These are phyloP conservation scores for Calliscelio sp. DNA, from an alignment of 2,888 invertebrate genomes.

Conservation along the genomic window DNA sequence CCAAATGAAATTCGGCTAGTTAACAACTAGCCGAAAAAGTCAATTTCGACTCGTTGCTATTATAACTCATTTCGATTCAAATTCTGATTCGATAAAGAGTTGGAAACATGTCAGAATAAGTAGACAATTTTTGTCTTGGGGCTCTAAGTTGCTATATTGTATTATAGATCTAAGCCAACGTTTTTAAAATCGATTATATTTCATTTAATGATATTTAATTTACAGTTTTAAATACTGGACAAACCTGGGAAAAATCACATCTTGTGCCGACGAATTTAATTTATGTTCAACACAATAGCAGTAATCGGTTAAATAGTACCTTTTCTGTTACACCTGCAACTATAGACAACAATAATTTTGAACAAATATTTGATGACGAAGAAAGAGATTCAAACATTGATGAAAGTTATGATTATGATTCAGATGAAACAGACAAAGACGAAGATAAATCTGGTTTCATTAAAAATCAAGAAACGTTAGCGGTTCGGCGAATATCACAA, in stretches of 20 bases:
- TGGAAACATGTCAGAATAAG: too few relatives aligned
- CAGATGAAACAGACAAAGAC: conserved; percentile 79
- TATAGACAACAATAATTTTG: conserved; percentile 77
- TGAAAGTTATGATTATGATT: conserved; percentile 56
- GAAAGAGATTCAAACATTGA: conserved; percentile 45
- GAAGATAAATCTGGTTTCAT: conserved; percentile 58
- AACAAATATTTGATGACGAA: conserved; percentile 52
- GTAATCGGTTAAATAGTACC: conserved; percentile 54
- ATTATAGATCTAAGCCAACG: too few relatives aligned
- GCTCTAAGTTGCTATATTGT: too few relatives aligned
- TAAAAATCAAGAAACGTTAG: conserved; percentile 61
- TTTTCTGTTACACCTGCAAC: conserved; percentile 67
- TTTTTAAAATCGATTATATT: too few relatives aligned
- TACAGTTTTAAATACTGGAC: conserved; percentile 58
- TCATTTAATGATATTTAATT: conserved; percentile 11
- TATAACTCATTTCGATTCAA: too few relatives aligned
- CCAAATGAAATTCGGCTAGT: too few relatives aligned
- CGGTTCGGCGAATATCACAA: conserved; percentile 59
- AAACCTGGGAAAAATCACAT: conserved; percentile 78
- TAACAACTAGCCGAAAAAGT: too few relatives aligned
- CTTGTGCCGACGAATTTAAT: conserved; percentile 81
- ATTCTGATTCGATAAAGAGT: too few relatives aligned
- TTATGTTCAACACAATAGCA: conserved; percentile 77
- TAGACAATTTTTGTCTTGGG: too few relatives aligned
- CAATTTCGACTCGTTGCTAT: too few relatives aligned